Evolutionary conservation across 2,797 vertebrate genomes (phyloP).

Genomic region (Otus scops): DNA sequence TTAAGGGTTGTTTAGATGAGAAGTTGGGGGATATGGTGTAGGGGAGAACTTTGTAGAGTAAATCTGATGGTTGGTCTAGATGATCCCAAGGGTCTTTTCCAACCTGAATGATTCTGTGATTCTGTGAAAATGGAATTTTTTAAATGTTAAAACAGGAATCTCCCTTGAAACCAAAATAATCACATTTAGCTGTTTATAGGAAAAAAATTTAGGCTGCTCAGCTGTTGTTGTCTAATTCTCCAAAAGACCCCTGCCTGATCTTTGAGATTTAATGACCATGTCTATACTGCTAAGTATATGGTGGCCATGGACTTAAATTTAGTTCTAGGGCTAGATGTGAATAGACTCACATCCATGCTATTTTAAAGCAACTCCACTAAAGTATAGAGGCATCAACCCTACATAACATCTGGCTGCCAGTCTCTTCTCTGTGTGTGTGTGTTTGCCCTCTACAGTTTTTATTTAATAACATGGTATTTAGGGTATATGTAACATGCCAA

Average conservation of each 20-base stretch:
- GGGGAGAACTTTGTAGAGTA: no score
- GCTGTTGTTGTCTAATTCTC: neutral
- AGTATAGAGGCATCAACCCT: neutral
- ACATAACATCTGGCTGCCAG: neutral
- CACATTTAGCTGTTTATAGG: neutral
- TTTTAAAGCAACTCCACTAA: neutral
- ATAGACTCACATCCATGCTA: neutral
- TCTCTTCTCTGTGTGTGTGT: neutral
- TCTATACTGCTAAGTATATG: neutral
- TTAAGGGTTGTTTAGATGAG: no score
- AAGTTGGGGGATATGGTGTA: no score
- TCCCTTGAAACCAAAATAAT: neutral
- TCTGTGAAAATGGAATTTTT: neutral
- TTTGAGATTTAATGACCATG: neutral
- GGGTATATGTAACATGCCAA: neutral
- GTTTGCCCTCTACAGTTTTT: neutral
- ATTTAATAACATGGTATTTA: neutral
- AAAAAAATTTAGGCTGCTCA: neutral
- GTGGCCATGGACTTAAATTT: neutral
- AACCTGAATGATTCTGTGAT: no score
- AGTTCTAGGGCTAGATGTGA: neutral
- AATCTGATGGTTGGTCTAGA: no score
- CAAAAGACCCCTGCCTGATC: neutral
- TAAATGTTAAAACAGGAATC: neutral
- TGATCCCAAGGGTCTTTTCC: no score